These are phyloP conservation scores for Cydia amplana DNA, from an alignment of 1,140 invertebrate species.

Conservation along the genomic window DNA sequence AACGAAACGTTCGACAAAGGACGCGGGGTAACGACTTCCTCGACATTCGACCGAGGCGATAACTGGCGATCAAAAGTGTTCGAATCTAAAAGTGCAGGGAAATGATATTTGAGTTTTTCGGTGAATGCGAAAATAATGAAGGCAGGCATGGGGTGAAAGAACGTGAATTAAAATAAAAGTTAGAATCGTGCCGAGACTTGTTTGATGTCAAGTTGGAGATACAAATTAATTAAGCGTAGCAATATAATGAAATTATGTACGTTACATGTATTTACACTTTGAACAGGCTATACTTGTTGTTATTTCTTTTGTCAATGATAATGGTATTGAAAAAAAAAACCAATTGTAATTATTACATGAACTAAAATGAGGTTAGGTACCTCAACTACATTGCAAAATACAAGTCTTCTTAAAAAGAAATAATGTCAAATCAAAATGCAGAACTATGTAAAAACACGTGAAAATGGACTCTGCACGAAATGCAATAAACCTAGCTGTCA, in stretches of 20 bases:
- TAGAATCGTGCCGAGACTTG: not conserved
- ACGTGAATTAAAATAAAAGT: not conserved
- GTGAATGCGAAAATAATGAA: not conserved
- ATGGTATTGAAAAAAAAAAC: too few species aligned
- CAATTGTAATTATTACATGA: too few species aligned
- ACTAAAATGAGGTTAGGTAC: too few species aligned
- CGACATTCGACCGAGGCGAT: constrained; percentile 21
- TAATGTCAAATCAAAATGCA: too few species aligned
- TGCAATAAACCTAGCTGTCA: not conserved
- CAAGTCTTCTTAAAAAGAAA: too few species aligned
- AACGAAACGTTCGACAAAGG: constrained; percentile 48
- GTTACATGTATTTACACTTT: too few species aligned
- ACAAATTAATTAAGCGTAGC: not conserved
- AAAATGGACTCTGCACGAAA: not conserved
- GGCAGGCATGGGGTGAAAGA: not conserved
- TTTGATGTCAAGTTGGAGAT: constrained; percentile 11
- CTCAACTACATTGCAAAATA: too few species aligned
- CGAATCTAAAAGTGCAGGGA: not conserved
- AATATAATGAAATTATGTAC: constrained; percentile 5
- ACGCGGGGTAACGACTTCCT: constrained; percentile 62
- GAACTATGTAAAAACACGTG: not conserved
- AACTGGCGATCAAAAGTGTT: constrained; percentile 20
- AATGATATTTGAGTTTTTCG: constrained; percentile 10
- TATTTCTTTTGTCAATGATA: not conserved
- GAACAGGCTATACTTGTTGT: too few species aligned